Base-by-base conservation (phyloP, 2,797 vertebrate genomes). In the Argya squamiceps region DNA sequence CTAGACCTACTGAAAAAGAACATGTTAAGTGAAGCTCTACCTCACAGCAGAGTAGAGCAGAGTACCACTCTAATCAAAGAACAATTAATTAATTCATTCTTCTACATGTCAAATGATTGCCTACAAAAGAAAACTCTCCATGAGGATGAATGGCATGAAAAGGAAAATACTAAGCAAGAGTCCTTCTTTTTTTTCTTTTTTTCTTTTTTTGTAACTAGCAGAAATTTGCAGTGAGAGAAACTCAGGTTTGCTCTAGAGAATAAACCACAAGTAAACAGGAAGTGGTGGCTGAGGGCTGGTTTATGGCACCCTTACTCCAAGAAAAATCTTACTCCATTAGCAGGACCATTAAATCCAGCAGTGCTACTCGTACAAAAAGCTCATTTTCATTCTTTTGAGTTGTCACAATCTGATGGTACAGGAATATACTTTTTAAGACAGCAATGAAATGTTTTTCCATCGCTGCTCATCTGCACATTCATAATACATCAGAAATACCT, bases 181-280 rank as follows among this genome's bases (percentile, higher is more conserved):
- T 26, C 4, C 43, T 47, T 47, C 13, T 24, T 26, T 49, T 26
- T 49, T 49, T 26, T 47, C 21, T 22, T 32, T 76, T n/a, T 63
- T 80, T 71, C 68, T 5, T 19, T 17, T 59, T 64, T 36, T 2
- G 13, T 55, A 84, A 84, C 5, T 26, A 71, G 46, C 14, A 62
- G 34, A 81, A 65, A 24, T 65, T 93, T 84, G 44, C 71, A 86
- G 22, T 16, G 23, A 88, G 39, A 84, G 34, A 86, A 85, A 71
- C 49, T 41, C 0, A 0, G 15, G 8, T 69, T 75, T 88, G 16
- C 44, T 94, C 44, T 76, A 12, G 52, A 92, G 74, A 84, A 84
- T 39, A 94, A 86, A 92, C 77, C 85, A 62, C 88, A 93, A 79
- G 59, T 81, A 93, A 96, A 91, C 69, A 95, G 92, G 96, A 96